A percentile compares a stretch with the other conserved stretches of the same genome.
These are phyloP conservation scores for Rhagologus leucostigma DNA, from an alignment of 2,113 vertebrate species.

Conservation along the genomic window DNA sequence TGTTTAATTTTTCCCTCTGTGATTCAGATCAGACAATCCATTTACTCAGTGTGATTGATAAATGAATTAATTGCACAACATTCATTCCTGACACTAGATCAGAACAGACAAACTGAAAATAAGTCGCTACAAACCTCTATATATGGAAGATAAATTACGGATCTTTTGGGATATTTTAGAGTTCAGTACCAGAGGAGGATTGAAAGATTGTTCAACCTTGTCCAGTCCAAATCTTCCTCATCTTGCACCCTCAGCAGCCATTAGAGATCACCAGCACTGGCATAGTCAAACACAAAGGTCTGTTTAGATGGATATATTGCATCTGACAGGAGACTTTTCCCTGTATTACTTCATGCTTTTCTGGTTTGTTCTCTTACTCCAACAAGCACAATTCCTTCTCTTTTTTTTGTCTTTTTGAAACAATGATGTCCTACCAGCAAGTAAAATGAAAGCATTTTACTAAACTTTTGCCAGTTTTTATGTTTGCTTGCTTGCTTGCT, in stretches of 20 bases:
- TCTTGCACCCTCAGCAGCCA: background rate
- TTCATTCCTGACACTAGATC: background rate
- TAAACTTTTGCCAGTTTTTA: background rate
- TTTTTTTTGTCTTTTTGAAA: background rate
- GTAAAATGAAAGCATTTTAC: background rate
- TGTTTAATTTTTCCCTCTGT: constrained; percentile 3
- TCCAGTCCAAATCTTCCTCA: background rate
- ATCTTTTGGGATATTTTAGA: background rate
- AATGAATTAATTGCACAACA: background rate
- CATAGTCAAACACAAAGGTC: background rate
- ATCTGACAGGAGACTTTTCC: background rate
- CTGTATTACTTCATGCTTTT: background rate
- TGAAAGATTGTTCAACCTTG: background rate
- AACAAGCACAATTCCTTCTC: background rate
- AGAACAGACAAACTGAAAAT: background rate
- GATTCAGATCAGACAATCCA: constrained; percentile 6
- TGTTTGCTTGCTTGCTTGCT: background rate
- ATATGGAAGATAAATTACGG: background rate
- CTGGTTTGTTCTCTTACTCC: background rate
- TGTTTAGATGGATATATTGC: background rate
- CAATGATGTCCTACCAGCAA: background rate
- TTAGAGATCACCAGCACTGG: background rate
- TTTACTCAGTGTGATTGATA: constrained; percentile 26
- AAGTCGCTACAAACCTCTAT: background rate
- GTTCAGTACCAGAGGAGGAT: background rate